phyloP scores from a whole-genome alignment of 1,140 invertebrate species.

The Atta cephalotes region DNA sequence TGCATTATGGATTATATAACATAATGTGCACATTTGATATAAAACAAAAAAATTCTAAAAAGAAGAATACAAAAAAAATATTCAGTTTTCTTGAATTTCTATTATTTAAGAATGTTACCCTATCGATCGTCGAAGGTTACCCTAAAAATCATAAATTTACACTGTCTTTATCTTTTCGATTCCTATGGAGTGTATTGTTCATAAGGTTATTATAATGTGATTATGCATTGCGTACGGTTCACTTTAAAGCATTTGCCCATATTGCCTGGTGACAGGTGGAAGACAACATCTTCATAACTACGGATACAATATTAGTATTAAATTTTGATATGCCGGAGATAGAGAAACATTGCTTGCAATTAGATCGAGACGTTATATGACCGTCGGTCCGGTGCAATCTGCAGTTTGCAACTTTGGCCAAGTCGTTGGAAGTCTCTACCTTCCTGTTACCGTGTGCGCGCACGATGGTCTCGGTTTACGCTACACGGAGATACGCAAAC shows the following conservation, averaged over 20 bases:
- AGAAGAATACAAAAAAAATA: background rate
- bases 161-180: background rate
- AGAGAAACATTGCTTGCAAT: conserved; percentile 70
- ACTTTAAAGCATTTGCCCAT: background rate
- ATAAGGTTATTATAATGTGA: background rate
- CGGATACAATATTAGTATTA: conserved; percentile 59
- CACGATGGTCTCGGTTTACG: conserved; percentile 36
- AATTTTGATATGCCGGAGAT: conserved; percentile 41
- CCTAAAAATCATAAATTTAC: background rate
- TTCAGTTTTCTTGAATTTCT: background rate
- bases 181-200: background rate
- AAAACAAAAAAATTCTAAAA: background rate
- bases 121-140: background rate
- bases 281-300: conserved; percentile 49
- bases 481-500: conserved; percentile 42
- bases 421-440: conserved; percentile 66
- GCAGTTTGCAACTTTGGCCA: conserved; percentile 74
- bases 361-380: conserved; percentile 66
- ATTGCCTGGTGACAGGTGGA: background rate
- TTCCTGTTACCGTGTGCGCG: conserved; percentile 30
- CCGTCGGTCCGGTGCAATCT: conserved; percentile 67
- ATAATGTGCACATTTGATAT: background rate
- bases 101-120: background rate
- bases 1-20: background rate
- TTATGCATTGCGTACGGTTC: background rate